Evolutionary conservation across 2,888 invertebrate genomes (phyloP), one percentile per base, ranked within the genome.

Genomic region (Dolomedes plantarius): DNA sequence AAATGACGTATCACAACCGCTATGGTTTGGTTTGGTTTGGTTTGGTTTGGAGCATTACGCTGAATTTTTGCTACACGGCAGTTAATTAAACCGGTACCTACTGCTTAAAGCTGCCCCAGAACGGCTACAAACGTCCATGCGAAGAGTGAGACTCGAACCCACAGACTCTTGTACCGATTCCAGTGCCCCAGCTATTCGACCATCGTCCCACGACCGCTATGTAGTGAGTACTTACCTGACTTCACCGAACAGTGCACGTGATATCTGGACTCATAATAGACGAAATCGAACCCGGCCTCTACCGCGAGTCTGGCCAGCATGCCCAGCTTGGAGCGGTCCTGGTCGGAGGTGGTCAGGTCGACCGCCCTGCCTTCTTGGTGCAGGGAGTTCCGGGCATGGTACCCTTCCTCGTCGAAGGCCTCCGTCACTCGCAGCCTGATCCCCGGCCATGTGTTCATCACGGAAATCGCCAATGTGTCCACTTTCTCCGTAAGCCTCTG

Each of bases 391-490:
- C 93, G 93, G 80, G 94, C 93, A 91, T 96, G 95, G 81, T 94
- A 94, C 90, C 95, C 95, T 68, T 92, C 91, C 91, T 98, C 98
- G 91, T 97, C 97, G 98, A 98, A 98, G 78, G 97, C 97, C 92
- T 98, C 98, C 89, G 96, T 97, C 88, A 98, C 98, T 80, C 97
- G 93, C 90, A 98, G 93, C 90, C 94, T 94, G 88, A 98, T 95
- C n/a, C 97, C 96, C 0, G 98, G 98, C 98, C 98, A 98, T 92
- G 97, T 96, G 93, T 98, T 98, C 97, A 98, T 97, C 92, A 98
- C 98, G 90, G 96, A 96, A 91, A 98, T 96, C 80, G 98, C 97
- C 91, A 98, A 93, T 83, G 96, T 96, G 92, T 98, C 97, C 90
- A 98, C 93, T 92, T 96, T 97, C 92, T 98, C 98, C 92, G 96